Percentiles rank a stretch among this genome's conserved stretches.
phyloP scores from a whole-genome alignment of 2,888 invertebrate genomes.

The Hartigia nigra region DNA sequence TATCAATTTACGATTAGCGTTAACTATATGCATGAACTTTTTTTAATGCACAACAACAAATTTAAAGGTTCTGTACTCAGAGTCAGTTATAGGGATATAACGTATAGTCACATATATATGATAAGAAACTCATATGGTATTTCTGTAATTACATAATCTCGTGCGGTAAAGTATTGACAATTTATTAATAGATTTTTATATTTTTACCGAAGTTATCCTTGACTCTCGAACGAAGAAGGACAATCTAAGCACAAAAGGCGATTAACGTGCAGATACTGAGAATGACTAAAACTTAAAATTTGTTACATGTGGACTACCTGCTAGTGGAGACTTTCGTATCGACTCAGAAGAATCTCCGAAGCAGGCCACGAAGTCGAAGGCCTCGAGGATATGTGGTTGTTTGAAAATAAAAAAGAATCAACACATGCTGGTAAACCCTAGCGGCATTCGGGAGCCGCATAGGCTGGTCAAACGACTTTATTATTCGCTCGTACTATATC shows the following conservation, averaged over 20 bases:
- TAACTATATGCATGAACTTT: background rate
- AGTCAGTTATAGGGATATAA: background rate
- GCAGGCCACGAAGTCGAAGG: background rate
- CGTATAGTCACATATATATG: background rate
- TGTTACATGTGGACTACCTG: background rate
- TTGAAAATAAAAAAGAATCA: background rate
- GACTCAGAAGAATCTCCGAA: background rate
- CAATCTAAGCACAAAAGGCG: background rate
- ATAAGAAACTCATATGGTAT: background rate
- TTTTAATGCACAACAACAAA: background rate
- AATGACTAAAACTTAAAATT: background rate
- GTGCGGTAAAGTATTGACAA: background rate
- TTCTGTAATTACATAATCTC: background rate
- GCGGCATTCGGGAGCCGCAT: conserved; percentile 4
- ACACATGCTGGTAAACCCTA: background rate
- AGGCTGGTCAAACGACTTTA: conserved; percentile 5
- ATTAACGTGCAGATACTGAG: background rate
- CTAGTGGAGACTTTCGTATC: background rate
- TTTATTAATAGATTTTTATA: background rate
- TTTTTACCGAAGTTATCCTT: background rate
- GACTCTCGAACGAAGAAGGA: background rate
- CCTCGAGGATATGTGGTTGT: background rate
- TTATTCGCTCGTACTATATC: background rate
- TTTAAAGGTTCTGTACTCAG: background rate
- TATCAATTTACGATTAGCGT: background rate